A percentile compares a stretch with the other conserved stretches of the same genome.
phyloP scores from a whole-genome alignment of 2,113 vertebrate species.

The Gnathonemus echidnorhynchus region DNA sequence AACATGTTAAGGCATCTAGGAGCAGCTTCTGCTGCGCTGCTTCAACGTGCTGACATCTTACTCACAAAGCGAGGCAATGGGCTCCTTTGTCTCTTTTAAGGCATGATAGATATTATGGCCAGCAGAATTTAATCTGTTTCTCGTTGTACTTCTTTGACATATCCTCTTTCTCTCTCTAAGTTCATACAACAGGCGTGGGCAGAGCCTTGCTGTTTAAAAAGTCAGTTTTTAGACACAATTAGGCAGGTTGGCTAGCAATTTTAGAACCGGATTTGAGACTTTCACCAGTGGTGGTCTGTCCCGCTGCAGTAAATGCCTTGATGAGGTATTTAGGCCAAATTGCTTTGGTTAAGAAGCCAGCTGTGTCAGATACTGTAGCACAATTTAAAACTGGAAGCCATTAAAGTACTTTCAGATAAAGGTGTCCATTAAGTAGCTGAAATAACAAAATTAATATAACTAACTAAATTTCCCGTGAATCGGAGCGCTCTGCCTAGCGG shows the following conservation, averaged over 20 bases:
- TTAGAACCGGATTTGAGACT: background rate
- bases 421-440: background rate
- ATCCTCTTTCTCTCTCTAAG: background rate
- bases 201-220: background rate
- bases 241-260: background rate
- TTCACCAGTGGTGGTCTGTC: background rate
- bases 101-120: background rate
- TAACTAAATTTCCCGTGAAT: background rate
- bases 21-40: background rate
- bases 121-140: background rate
- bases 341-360: background rate
- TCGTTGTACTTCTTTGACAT: background rate
- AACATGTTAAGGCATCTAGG: background rate
- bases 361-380: background rate
- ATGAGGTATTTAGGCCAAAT: slow-evolving; percentile 1
- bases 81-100: background rate
- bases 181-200: background rate
- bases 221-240: background rate
- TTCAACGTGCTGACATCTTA: background rate
- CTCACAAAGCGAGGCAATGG: background rate
- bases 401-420: background rate
- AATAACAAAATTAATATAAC: background rate
- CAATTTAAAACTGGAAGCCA: background rate
- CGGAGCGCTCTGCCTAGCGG: background rate
- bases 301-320: background rate